Evolutionary conservation across 2,888 invertebrate species (phyloP), one percentile per base, ranked within the genome.

Genomic region (Dysmachus trigonus): DNA sequence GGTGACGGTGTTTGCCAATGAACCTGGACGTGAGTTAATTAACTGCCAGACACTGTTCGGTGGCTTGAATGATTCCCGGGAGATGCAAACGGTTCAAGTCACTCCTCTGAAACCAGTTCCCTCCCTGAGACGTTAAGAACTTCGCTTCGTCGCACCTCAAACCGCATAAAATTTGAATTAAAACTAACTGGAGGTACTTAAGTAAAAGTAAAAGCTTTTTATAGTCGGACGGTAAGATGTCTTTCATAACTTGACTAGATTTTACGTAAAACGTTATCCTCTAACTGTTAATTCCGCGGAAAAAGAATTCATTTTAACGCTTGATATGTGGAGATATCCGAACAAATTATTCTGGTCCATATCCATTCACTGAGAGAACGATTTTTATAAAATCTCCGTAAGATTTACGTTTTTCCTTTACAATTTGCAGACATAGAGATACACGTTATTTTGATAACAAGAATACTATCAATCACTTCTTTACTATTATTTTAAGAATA

Each of bases 11-110:
- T 83, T 83, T 72, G 72, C 72, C 83, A 83, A 72, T 83, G 83
- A 83, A 83, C 83, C 83, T 83, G 83, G 83, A 83, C 83, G 83
- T 83, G 83, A 83, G 83, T 83, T 83, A 83, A 83, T 83, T 83
- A 83, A 83, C 83, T 83, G 47, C 83, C 83, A 35, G 81, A 62
- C 81, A 82, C 81, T 79, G 81, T 35, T 82, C 81, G 81, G 31
- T 30, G 18, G 7, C 31, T 51, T 38, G 72, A 72, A 41, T 72
- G 83, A 72, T 83, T 71, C 83, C 15, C 27, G 27, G 30, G 72
- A 62, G 41, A 71, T 83, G 83, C 83, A 71, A 38, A 41, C 22
- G 18, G 33, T 30, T 27, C 38, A 15, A 41, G n/a, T 41, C 53
- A 7, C 51, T 38, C 38, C 53, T 33, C 4, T 6, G 15, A 31